phyloP scores from a whole-genome alignment of 2,888 invertebrate species.

The Brenthis hecate region DNA sequence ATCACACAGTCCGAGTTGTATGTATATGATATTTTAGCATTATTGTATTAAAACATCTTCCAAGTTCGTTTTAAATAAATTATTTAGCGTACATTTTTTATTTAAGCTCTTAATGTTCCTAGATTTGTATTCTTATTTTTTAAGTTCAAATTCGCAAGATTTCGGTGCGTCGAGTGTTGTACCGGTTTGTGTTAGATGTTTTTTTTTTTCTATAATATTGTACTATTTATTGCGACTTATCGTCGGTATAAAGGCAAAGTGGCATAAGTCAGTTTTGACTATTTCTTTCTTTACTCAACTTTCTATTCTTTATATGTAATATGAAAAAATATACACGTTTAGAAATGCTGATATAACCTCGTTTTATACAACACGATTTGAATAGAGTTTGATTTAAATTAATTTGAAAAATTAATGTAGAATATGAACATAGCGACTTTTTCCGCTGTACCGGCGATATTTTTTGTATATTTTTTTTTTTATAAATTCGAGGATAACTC shows the following conservation, averaged over 20 bases:
- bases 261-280: too few relatives aligned
- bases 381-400: too few relatives aligned
- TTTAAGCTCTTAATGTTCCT: constrained; percentile 78
- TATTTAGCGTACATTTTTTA: constrained; percentile 67
- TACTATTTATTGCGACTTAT: constrained; percentile 4
- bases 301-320: too few relatives aligned
- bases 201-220: constrained; percentile 3
- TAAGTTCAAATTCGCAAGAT: constrained; percentile 40
- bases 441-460: neutral
- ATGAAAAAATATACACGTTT: too few relatives aligned
- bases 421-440: neutral
- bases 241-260: neutral
- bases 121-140: constrained; percentile 69
- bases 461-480: constrained; percentile 19
- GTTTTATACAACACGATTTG: too few relatives aligned
- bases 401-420: neutral
- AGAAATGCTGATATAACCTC: too few relatives aligned
- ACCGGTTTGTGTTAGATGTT: constrained; percentile 18
- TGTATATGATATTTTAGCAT: constrained; percentile 28
- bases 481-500: constrained; percentile 23
- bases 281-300: too few relatives aligned
- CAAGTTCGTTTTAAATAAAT: constrained; percentile 57
- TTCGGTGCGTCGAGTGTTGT: constrained; percentile 33
- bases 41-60: constrained; percentile 49
- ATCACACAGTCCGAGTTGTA: constrained; percentile 11